Evolutionary conservation across 2,797 vertebrate genomes (phyloP).

Genomic region (Crenichthys baileyi): DNA sequence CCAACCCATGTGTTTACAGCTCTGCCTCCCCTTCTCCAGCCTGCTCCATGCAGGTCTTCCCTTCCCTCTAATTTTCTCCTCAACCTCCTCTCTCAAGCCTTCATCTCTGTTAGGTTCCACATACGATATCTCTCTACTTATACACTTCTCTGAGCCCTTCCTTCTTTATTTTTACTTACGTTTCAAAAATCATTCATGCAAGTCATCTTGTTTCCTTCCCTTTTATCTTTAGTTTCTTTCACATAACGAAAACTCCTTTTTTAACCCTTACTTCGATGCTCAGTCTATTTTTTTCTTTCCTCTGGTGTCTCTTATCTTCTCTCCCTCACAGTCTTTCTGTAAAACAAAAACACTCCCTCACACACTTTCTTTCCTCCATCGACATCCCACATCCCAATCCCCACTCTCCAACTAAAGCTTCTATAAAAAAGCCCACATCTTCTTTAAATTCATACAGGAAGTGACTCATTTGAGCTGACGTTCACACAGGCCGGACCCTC

Average conservation of each 20-base stretch:
- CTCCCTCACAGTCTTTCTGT: constrained; percentile 5
- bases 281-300: background rate
- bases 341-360: constrained; percentile 18
- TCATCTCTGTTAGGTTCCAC: constrained; percentile 48
- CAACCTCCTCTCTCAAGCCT: constrained; percentile 50
- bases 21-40: constrained; percentile 56
- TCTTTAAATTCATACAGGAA: constrained; percentile 39
- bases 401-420: constrained; percentile 12
- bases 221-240: background rate
- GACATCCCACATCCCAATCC: constrained; percentile 10
- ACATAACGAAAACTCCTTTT: background rate
- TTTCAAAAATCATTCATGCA: background rate
- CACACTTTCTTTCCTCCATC: constrained; percentile 12
- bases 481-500: constrained; percentile 36
- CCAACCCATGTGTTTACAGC: constrained; percentile 57
- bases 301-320: background rate
- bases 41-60: constrained; percentile 64
- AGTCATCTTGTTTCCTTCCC: background rate
- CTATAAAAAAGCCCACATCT: constrained; percentile 19
- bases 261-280: background rate
- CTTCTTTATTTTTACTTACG: constrained; percentile 4
- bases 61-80: constrained; percentile 70
- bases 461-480: constrained; percentile 43
- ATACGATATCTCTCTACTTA: constrained; percentile 52
- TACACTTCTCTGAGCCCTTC: background rate